phyloP scores from a whole-genome alignment of 2,888 invertebrate genomes.

The Drosophila birchii region DNA sequence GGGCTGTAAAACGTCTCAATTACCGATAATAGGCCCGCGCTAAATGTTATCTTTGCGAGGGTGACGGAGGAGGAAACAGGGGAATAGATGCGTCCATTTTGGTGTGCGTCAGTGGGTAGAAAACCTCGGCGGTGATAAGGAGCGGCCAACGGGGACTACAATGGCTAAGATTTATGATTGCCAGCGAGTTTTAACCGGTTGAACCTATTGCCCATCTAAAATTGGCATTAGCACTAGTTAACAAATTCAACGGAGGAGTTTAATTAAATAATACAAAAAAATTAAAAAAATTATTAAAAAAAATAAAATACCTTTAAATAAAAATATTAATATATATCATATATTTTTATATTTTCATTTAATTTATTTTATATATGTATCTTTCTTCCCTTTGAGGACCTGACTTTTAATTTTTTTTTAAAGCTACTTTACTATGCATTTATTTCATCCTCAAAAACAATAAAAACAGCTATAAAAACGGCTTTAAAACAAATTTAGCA shows the following conservation, averaged over 20 bases:
- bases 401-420: too few relatives aligned
- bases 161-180: constrained; percentile 34
- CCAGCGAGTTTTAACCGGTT: constrained; percentile 39
- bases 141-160: constrained; percentile 16
- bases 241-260: neutral
- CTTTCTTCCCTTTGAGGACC: too few relatives aligned
- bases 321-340: too few relatives aligned
- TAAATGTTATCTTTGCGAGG: constrained; percentile 62
- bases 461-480: too few relatives aligned
- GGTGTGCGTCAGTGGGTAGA: constrained; percentile 60
- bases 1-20: constrained; percentile 61
- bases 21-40: constrained; percentile 69
- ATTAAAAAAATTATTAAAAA: too few relatives aligned
- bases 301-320: too few relatives aligned
- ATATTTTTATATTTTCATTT: too few relatives aligned
- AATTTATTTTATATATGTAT: too few relatives aligned
- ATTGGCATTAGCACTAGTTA: constrained; percentile 1
- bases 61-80: neutral
- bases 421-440: too few relatives aligned
- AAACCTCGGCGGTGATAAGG: constrained; percentile 21
- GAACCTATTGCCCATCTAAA: constrained; percentile 4
- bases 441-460: too few relatives aligned
- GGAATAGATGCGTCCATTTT: constrained; percentile 11
- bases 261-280: too few relatives aligned
- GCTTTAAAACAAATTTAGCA: too few relatives aligned